These are phyloP conservation scores for Slavum lentiscoides DNA, from an alignment of 2,888 invertebrate genomes.

Conservation along the genomic window DNA sequence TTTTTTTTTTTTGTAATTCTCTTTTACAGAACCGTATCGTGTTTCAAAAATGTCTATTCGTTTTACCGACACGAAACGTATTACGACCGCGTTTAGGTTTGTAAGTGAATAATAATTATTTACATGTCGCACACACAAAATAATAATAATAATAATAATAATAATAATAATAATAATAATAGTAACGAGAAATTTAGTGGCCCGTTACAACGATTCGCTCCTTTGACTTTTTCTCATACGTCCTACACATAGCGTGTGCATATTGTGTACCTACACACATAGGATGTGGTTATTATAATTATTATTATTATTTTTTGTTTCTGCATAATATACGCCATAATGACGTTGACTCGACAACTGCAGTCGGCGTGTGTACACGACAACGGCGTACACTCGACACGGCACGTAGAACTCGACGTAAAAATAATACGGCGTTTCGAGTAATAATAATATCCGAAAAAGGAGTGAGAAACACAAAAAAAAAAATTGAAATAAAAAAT, in stretches of 20 bases:
- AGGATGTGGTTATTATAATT: slow-evolving; percentile 18
- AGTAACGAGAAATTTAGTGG: slow-evolving; percentile 25
- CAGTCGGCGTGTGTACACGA: background rate
- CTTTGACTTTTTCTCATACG: slow-evolving; percentile 41
- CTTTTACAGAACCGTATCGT: no score
- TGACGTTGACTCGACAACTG: slow-evolving; percentile 40
- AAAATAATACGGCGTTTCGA: background rate
- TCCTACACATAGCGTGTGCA: background rate
- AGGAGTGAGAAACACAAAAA: no score
- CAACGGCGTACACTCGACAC: no score
- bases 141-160: no score
- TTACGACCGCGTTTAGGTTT: no score
- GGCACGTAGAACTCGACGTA: background rate
- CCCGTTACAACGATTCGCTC: slow-evolving; percentile 37
- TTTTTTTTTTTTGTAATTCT: no score
- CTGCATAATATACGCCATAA: slow-evolving; percentile 47
- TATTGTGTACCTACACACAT: background rate
- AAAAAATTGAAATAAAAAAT: no score
- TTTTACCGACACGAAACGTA: no score
- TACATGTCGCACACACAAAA: no score
- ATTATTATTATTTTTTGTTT: slow-evolving; percentile 15
- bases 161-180: background rate
- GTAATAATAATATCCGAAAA: no score
- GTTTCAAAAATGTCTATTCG: no score
- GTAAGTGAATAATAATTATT: no score